These are phyloP conservation scores for Lanistes nyassanus DNA, from an alignment of 1,140 invertebrate species.

Conservation along the genomic window DNA sequence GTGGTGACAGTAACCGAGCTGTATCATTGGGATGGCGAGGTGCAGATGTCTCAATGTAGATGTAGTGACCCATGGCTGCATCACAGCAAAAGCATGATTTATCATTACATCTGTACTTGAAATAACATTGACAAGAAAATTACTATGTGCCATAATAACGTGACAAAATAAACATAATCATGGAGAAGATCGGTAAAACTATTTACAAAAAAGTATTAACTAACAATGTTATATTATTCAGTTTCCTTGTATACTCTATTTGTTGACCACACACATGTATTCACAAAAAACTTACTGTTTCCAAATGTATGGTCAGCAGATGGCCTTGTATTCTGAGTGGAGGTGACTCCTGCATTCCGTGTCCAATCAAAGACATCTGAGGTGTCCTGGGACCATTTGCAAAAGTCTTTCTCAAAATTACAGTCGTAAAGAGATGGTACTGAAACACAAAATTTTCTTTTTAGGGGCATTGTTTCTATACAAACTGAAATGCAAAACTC, in stretches of 20 bases:
- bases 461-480: too few species aligned
- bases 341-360: slow-evolving; percentile 37
- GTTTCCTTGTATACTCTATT: not conserved
- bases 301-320: slow-evolving; percentile 46
- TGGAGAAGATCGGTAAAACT: not conserved
- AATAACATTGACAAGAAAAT: too few species aligned
- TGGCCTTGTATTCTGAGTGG: slow-evolving; percentile 45
- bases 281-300: slow-evolving; percentile 21
- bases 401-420: slow-evolving; percentile 62
- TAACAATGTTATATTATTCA: not conserved
- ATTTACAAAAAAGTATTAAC: too few species aligned
- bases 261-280: too few species aligned
- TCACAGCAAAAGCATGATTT: not conserved
- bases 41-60: slow-evolving; percentile 40
- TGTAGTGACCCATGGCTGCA: slow-evolving; percentile 28
- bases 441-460: not conserved
- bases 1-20: slow-evolving; percentile 37
- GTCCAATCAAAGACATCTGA: slow-evolving; percentile 64
- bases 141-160: not conserved
- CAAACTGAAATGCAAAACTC: too few species aligned
- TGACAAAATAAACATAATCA: not conserved
- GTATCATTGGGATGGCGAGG: slow-evolving; percentile 34
- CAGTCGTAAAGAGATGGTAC: slow-evolving; percentile 37
- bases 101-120: too few species aligned
- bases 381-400: slow-evolving; percentile 58